Evolutionary conservation across 1,140 invertebrate genomes (phyloP).

Genomic region (Littorina saxatilis): DNA sequence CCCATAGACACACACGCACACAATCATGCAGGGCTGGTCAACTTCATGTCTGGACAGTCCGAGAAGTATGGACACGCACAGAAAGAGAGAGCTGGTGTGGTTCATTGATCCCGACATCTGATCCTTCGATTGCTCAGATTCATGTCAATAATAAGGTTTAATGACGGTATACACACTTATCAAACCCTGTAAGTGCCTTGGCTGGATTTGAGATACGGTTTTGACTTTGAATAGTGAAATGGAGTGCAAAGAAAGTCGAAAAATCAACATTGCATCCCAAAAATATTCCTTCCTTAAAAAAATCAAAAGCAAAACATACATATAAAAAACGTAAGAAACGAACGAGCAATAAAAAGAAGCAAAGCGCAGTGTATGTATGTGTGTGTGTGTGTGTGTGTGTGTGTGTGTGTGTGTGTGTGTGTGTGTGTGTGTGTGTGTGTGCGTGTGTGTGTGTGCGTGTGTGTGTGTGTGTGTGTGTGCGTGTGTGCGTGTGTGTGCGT

Average conservation of each 20-base stretch:
- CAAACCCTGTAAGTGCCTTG: too few relatives aligned
- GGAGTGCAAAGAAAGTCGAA: not conserved
- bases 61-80: too few relatives aligned
- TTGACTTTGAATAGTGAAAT: not conserved
- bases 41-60: too few relatives aligned
- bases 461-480: not conserved
- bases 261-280: not conserved
- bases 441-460: not conserved
- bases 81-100: too few relatives aligned
- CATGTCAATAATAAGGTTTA: too few relatives aligned
- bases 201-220: not conserved
- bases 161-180: too few relatives aligned
- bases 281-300: not conserved
- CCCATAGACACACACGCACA: too few relatives aligned
- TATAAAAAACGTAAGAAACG: not conserved
- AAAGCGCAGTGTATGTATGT: not conserved
- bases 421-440: not conserved
- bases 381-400: not conserved
- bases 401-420: not conserved
- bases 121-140: too few relatives aligned
- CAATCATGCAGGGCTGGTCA: too few relatives aligned
- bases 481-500: not conserved
- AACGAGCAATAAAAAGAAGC: not conserved
- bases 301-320: not conserved
- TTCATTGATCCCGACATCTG: too few relatives aligned